Base-by-base conservation (phyloP, 2,888 invertebrate species). In the Spisula subtruncata region DNA sequence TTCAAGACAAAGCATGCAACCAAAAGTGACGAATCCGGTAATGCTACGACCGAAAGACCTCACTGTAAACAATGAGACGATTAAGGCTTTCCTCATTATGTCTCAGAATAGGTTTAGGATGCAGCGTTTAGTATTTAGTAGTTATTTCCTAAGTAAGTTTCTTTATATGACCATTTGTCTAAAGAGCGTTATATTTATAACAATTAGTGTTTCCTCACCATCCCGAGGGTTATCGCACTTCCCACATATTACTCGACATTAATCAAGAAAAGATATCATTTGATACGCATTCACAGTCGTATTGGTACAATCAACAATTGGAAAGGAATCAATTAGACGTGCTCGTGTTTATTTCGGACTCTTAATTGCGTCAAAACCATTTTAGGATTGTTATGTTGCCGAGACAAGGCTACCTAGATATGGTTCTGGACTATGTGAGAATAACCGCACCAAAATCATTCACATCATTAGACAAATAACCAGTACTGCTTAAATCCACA, bases 91-190 rank as follows among this genome's bases (percentile, higher is more conserved):
- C 6, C 25, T 1, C 25, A 25, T 0, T 25, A 66, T 5, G 1
- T 66, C 60, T 66, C 8, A 66, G 25, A 66, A 66, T 66, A 66
- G n/a, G 60, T 25, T 66, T 66, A 25, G 10, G 60, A 10, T 25
- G 60, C 25, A 25, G 60, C 25, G 25, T 66, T 25, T 8, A 4
- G 60, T 25, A 66, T 66, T 66, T 66, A n/a, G n/a, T n/a, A n/a
- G n/a, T 25, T n/a, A 10, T 75, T 75, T 75, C 16, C 35, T 12
- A 0, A 35, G 32, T 35, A 75, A 75, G 75, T 75, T 75, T 32
- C 75, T 75, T 75, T 35, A 32, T 32, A 75, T 75, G 32, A 75
- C 16, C 75, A 75, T 75, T 25, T 18, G 18, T 75, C 60, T 35
- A 12, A 35, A n/a, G 32, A 2, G 75, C 2, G 41, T 32, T 0